Conservation (phyloP, 1,140 invertebrate species). For the Daktulosphaira vitifoliae region DNA sequence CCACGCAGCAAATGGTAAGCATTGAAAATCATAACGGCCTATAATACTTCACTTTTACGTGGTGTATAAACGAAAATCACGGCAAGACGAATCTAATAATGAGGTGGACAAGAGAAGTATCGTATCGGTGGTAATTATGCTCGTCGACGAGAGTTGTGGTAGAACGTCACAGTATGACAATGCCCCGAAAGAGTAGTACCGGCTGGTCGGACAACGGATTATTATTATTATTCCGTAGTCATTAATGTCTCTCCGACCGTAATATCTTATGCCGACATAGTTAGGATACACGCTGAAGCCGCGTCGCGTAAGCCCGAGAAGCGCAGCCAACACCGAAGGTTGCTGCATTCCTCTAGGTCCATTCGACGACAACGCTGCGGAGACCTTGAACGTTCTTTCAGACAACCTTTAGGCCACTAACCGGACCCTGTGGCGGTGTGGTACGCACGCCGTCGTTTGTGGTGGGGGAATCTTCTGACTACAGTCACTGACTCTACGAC, state of each 20-base stretch:
- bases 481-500: conserved; percentile 25
- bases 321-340: not conserved
- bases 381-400: conserved; percentile 28
- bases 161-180: not conserved
- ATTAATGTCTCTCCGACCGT: not conserved
- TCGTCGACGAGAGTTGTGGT: not conserved
- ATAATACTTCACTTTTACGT: no score
- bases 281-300: not conserved
- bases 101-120: no score
- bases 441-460: not conserved
- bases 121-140: no score
- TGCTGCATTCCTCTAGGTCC: conserved; percentile 4
- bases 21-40: no score
- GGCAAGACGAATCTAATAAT: no score
- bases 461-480: not conserved
- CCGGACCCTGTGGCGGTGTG: conserved; percentile 26
- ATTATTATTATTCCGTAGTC: no score
- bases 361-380: not conserved
- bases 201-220: no score
- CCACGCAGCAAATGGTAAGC: no score
- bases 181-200: no score
- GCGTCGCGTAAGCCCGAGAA: not conserved
- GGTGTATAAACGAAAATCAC: no score
- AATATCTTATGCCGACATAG: not conserved
- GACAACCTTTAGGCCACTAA: conserved; percentile 27